Percentiles rank a stretch among this genome's conserved stretches.
Evolutionary conservation across 1,140 invertebrate species (phyloP).

Genomic region (Tenebrio molitor): DNA sequence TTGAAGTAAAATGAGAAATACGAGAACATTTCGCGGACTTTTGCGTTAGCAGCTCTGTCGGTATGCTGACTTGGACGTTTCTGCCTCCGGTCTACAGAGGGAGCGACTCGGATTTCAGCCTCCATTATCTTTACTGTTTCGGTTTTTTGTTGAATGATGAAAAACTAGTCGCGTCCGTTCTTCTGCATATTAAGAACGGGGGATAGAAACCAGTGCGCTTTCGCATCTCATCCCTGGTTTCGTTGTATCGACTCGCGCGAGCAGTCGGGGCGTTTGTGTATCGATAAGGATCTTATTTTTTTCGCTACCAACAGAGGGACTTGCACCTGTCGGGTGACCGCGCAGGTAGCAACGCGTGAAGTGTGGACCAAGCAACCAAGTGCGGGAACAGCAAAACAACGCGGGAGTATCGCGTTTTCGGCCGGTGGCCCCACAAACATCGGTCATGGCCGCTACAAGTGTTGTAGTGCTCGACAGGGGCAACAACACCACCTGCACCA

Average conservation of each 20-base stretch:
- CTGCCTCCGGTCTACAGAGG: slow-evolving; percentile 9
- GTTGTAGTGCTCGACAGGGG: slow-evolving; percentile 93
- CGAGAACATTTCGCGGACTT: no score
- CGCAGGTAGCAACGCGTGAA: slow-evolving; percentile 62
- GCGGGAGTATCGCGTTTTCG: slow-evolving; percentile 53
- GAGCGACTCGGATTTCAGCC: not conserved
- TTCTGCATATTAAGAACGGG: slow-evolving; percentile 53
- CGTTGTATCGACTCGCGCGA: slow-evolving; percentile 29
- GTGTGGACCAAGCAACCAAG: slow-evolving; percentile 52
- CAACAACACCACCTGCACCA: slow-evolving; percentile 95
- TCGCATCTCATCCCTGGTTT: slow-evolving; percentile 41
- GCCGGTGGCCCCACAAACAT: slow-evolving; percentile 50
- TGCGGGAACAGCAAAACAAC: slow-evolving; percentile 55
- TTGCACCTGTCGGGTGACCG: slow-evolving; percentile 62
- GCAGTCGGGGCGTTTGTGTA: slow-evolving; percentile 17
- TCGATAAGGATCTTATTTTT: slow-evolving; percentile 54
- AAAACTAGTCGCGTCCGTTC: slow-evolving; percentile 61
- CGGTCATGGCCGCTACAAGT: slow-evolving; percentile 83
- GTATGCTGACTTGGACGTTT: no score
- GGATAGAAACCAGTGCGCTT: slow-evolving; percentile 49
- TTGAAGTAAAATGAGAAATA: no score
- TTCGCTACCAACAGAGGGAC: slow-evolving; percentile 64
- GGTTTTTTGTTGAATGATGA: slow-evolving; percentile 60
- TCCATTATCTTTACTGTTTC: slow-evolving; percentile 52
- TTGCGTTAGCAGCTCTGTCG: no score